Evolutionary conservation across 2,888 invertebrate genomes (phyloP).

Genomic region (Psylliodes chrysocephalus): DNA sequence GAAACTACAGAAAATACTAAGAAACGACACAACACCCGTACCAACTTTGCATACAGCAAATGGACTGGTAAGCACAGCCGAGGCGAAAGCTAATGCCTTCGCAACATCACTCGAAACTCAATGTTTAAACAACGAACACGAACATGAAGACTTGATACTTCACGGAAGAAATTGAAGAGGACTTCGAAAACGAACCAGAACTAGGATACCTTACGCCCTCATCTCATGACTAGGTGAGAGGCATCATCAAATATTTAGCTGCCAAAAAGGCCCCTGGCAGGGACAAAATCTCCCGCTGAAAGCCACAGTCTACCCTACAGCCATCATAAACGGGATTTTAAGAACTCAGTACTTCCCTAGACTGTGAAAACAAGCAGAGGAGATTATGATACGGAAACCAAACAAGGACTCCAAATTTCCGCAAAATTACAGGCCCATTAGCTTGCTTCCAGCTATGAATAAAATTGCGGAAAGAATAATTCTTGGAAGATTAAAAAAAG

Average conservation of each 20-base stretch:
- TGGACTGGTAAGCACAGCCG: no score
- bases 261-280: neutral
- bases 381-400: neutral
- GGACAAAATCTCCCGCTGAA: neutral
- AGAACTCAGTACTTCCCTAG: neutral
- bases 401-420: neutral
- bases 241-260: neutral
- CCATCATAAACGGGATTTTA: neutral
- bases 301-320: neutral
- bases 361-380: slow-evolving; percentile 19
- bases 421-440: slow-evolving; percentile 24
- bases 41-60: no score
- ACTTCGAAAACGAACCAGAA: no score
- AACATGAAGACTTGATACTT: no score
- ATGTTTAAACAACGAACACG: no score
- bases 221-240: no score
- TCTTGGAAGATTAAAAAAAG: neutral
- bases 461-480: neutral
- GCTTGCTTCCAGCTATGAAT: slow-evolving; percentile 23
- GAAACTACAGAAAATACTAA: no score
- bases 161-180: no score
- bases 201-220: no score
- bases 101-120: no score
- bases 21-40: no score
- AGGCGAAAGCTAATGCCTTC: no score